Base-by-base conservation (phyloP, 1,140 invertebrate genomes). In the Zophobas atratus region DNA sequence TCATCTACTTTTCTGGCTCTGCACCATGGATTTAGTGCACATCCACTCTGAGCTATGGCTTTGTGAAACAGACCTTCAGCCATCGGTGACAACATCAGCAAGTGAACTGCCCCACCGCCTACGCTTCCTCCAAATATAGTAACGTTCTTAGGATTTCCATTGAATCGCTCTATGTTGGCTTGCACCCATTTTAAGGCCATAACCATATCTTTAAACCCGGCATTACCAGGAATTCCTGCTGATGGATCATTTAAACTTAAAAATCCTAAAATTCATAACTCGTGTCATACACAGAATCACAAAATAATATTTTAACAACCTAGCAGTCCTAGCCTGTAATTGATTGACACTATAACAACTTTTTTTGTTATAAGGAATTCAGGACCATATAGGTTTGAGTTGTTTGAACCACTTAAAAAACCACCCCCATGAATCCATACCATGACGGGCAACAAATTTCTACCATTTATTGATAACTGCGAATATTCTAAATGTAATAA, bases 381-480 rank as follows among this genome's bases (percentile, higher is more conserved):
- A 78, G 92, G 89, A 34, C 91, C 88, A 75, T 87, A 89, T 0
- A 89, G 43, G 34, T 86, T 82, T 8, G 87, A 84, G 38, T 90
- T 85, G n/a, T 89, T 90, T 4, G 89, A 89, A n/a, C 91, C 92
- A 1, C 79, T 79, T 33, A 87, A 85, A 81, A 90, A 93, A 0
- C 85, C 89, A 71, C 92, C 93, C n/a, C 90, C 91, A 77, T 93
- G 91, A n/a, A 94, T 88, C 82, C 87, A 93, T 0, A 94, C 88
- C 88, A 94, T 90, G 0, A 93, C 91, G 1, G 92, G 88, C 77
- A 85, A 51, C 0, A 84, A 84, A 2, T 43, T 20, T 5, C 3
- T n/a, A 6, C 36, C 46, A 39, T 46, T 70, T 8, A 41, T 41
- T n/a, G 38, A n/a, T 1, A 70, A 70, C 43, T 48, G n/a, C 0